These are phyloP conservation scores for Pimephales promelas DNA, from an alignment of 2,113 vertebrate species.

Conservation along the genomic window DNA sequence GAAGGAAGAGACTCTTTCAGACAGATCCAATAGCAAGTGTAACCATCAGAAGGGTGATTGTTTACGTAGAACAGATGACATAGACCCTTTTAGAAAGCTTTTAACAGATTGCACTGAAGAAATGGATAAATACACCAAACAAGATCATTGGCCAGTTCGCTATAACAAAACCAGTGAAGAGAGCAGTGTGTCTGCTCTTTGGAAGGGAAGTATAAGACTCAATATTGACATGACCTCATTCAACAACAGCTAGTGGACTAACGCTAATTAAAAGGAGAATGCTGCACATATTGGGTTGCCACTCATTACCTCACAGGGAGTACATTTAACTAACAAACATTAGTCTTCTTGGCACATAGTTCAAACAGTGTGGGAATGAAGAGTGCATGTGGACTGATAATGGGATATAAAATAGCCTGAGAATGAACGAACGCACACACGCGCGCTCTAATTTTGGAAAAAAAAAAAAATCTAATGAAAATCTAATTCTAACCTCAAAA, in stretches of 20 bases:
- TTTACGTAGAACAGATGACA: slow-evolving; percentile 6
- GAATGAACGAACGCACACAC: not conserved
- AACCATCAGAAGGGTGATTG: slow-evolving; percentile 6
- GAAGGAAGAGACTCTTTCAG: slow-evolving; percentile 20
- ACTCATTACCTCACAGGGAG: slow-evolving; percentile 44
- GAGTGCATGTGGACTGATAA: not conserved
- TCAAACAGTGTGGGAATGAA: not conserved
- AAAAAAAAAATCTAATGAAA: too few relatives aligned
- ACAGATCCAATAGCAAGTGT: slow-evolving; percentile 12
- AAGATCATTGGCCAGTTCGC: not conserved
- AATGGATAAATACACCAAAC: slow-evolving; percentile 23
- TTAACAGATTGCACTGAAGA: slow-evolving; percentile 1
- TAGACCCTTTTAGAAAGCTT: slow-evolving; percentile 2
- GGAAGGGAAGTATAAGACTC: slow-evolving; percentile 18
- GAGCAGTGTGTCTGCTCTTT: not conserved
- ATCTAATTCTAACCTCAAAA: too few relatives aligned
- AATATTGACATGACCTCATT: slow-evolving; percentile 42
- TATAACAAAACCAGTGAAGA: not conserved
- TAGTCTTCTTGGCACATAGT: slow-evolving; percentile 6
- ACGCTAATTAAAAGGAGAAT: slow-evolving; percentile 44
- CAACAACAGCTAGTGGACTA: slow-evolving; percentile 21
- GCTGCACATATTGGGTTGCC: not conserved
- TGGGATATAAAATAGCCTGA: too few relatives aligned
- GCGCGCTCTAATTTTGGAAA: not conserved
- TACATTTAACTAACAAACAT: slow-evolving; percentile 35